Percentiles rank a stretch among this genome's conserved stretches.
phyloP scores from a whole-genome alignment of 1,140 invertebrate genomes.

The Drosophila gunungcola region DNA sequence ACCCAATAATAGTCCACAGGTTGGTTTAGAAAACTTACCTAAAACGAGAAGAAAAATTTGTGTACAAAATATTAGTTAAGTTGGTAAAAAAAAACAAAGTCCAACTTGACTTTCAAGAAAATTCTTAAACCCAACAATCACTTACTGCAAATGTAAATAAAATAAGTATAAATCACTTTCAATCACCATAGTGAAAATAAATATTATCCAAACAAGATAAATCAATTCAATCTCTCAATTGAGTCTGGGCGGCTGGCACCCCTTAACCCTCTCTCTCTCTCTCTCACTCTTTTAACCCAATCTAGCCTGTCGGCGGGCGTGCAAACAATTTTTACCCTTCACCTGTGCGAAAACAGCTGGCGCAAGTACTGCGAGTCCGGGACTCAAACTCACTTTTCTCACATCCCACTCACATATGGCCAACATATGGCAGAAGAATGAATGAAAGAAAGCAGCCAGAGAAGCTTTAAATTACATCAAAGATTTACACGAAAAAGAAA shows the following conservation, averaged over 20 bases:
- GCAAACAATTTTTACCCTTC: conserved; percentile 53
- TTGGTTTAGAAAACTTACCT: conserved; percentile 35
- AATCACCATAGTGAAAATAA: conserved; percentile 47
- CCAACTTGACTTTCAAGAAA: conserved; percentile 1
- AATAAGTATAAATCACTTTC: conserved; percentile 47
- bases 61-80: conserved; percentile 4
- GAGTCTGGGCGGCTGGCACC: conserved; percentile 29
- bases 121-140: conserved; percentile 21
- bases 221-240: conserved; percentile 54
- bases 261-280: background rate
- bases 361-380: conserved; percentile 9
- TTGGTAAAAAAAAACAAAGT: background rate
- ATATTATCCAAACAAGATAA: conserved; percentile 45
- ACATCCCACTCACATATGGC: conserved; percentile 25
- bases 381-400: conserved; percentile 4
- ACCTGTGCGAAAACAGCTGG: conserved; percentile 46
- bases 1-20: conserved; percentile 14
- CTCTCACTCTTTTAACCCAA: conserved; percentile 5
- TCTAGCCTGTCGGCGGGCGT: conserved; percentile 10
- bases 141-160: conserved; percentile 13
- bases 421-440: conserved; percentile 45
- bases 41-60: conserved; percentile 14
- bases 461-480: conserved; percentile 64
- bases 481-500: conserved; percentile 31
- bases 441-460: conserved; percentile 9